Conservation (phyloP, 2,113 vertebrate genomes). For the Sula dactylatra region DNA sequence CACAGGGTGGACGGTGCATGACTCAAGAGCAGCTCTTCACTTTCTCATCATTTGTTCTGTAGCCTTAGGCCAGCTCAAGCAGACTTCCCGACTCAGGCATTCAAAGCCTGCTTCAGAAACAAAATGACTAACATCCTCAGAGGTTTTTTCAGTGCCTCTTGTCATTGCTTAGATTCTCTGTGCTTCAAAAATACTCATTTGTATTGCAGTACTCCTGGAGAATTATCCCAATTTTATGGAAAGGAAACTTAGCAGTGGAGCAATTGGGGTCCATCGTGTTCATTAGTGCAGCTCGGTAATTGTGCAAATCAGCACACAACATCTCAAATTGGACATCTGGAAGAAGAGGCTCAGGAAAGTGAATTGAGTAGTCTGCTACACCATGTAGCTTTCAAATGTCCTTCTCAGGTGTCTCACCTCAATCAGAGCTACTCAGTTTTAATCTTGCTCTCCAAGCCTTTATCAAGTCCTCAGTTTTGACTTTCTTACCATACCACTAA, state of each 20-base stretch:
- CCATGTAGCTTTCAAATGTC: not conserved
- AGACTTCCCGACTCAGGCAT: not conserved
- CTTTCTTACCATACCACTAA: not conserved
- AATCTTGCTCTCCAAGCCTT: not conserved
- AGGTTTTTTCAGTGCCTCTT: not conserved
- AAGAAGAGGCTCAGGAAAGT: not conserved
- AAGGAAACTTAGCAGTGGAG: not conserved
- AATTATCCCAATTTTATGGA: not conserved
- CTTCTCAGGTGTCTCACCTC: not conserved
- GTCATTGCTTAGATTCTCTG: not conserved
- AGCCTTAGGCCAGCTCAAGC: not conserved
- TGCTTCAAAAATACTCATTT: not conserved
- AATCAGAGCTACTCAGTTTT: not conserved
- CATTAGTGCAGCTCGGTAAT: not conserved
- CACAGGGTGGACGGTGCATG: not conserved
- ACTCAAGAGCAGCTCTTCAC: not conserved
- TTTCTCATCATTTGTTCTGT: conserved; percentile 6
- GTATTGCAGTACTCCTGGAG: not conserved
- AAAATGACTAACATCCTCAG: not conserved
- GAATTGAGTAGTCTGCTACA: not conserved
- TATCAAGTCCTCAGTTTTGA: not conserved
- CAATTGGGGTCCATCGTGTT: fast-evolving
- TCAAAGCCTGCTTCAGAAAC: not conserved
- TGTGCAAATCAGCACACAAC: not conserved
- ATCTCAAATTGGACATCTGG: not conserved